Evolutionary conservation across 2,797 vertebrate genomes (phyloP).

Genomic region (Oreochromis grahami): DNA sequence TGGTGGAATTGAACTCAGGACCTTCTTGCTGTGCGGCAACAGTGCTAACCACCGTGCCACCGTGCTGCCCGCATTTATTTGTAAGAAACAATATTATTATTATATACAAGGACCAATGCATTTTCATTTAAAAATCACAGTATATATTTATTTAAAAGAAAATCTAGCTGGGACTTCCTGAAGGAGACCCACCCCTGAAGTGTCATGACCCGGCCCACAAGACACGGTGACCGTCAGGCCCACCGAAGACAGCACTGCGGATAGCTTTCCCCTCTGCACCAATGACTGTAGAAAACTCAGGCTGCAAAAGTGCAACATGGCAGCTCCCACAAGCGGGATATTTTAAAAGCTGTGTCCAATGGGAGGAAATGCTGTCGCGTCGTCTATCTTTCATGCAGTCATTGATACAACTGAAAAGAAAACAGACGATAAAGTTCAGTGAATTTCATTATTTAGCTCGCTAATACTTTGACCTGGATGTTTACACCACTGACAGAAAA

Average conservation of each 20-base stretch:
- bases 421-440: background rate
- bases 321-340: background rate
- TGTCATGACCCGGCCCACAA: slow-evolving; percentile 56
- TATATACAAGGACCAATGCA: background rate
- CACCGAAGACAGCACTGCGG: background rate
- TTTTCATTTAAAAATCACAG: background rate
- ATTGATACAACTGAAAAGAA: background rate
- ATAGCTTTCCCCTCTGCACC: background rate
- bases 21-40: too few relatives aligned
- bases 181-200: slow-evolving; percentile 34
- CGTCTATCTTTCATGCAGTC: background rate
- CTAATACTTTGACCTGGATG: background rate
- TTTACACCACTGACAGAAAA: background rate
- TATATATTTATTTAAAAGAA: too few relatives aligned
- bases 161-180: background rate
- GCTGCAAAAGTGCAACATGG: background rate
- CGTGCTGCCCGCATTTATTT: background rate
- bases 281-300: background rate
- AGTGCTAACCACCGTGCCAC: too few relatives aligned
- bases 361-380: background rate
- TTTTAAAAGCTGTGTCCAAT: too few relatives aligned
- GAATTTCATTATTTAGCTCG: background rate
- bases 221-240: background rate
- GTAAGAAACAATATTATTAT: background rate
- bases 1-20: too few relatives aligned